Conservation (phyloP, 1,140 invertebrate species). For the Euura saliciscinereae region DNA sequence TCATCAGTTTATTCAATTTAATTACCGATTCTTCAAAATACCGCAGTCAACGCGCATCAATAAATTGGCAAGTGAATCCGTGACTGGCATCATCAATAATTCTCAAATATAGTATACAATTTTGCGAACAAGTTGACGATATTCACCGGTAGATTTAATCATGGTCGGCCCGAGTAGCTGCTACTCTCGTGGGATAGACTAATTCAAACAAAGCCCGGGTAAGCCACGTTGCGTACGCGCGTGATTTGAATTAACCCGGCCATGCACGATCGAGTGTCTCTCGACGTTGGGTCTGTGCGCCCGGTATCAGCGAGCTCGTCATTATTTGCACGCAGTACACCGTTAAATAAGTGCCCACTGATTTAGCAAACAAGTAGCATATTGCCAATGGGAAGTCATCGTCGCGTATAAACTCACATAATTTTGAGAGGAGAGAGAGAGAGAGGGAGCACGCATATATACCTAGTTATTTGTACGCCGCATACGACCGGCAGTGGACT, state of each 20-base stretch:
- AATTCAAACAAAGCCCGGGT: not conserved
- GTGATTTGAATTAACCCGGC: not conserved
- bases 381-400: not conserved
- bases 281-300: not conserved
- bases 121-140: no score
- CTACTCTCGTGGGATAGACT: not conserved
- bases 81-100: no score
- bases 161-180: no score
- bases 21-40: no score
- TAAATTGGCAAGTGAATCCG: no score
- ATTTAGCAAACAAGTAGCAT: constrained; percentile 5
- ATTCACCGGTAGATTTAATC: no score
- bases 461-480: no score
- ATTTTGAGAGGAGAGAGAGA: not conserved
- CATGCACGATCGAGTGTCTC: not conserved
- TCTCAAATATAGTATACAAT: no score
- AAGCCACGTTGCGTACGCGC: not conserved
- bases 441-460: no score
- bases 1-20: no score
- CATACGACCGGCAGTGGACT: no score
- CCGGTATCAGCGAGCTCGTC: not conserved
- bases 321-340: not conserved
- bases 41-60: no score
- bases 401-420: not conserved
- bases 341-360: not conserved